Evolutionary conservation across 2,113 vertebrate genomes (phyloP), one percentile per base, ranked within the genome.

Genomic region (Toxotes chatareus): DNA sequence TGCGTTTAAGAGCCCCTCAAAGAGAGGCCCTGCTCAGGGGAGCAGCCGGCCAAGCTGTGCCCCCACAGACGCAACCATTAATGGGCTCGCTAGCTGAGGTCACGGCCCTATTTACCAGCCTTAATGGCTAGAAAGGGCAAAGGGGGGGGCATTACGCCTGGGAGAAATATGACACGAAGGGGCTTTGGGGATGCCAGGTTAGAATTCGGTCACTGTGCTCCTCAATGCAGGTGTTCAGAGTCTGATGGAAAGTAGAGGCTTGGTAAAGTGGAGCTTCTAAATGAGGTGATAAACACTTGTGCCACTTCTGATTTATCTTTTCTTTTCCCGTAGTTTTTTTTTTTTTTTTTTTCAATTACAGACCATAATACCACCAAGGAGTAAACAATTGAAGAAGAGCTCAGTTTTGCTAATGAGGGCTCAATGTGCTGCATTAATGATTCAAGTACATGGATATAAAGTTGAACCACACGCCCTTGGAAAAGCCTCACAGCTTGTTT

Each of bases 1-100:
- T 1, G 79, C 56, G 14, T 92, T 92, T 89, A 91, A 89, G 78
- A 90, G 89, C 82, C 80, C 62, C 80, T 31, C 46, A 47, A 90
- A 81, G 84, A 86, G 88, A 91, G 89, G 90, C 89, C 85, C 86
- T 1, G 72, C 80, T 72, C 1, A 21, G 76, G 86, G 85, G 83
- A 59, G 61, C 64, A 76, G 78, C 55, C 53, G 44, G 44, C 75
- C 21, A 17, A 67, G 73, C 69, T 61, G 5, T 76, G 42, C 53
- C 83, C 83, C 78, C 75, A 63, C 88, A 92, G 55, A 87, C 53
- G 10, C 86, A 79, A 55, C 83, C 88, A 88, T 80, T 89, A 88
- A 90, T 40, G n/a, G 71, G 44, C 82, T 77, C 1, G 5, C 70
- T 49, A 5, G 78, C 62, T 12, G 67, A 83, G 91, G 84, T 93